Percentiles rank a stretch among this genome's conserved stretches.
Evolutionary conservation across 2,797 vertebrate species (phyloP).

Genomic region (Orestias chungarensis): DNA sequence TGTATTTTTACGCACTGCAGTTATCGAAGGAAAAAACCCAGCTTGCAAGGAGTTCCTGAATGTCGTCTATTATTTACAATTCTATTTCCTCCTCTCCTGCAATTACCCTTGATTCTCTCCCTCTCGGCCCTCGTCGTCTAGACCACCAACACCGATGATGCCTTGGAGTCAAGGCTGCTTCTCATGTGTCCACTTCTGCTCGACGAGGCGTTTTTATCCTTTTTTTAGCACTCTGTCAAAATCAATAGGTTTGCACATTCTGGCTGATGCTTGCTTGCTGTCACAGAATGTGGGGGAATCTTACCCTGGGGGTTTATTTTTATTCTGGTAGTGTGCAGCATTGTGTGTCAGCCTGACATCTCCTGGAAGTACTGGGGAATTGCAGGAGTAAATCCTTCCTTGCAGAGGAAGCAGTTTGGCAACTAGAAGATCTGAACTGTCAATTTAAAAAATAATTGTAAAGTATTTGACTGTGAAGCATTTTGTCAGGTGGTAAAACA

Average conservation of each 20-base stretch:
- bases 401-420: neutral
- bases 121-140: slow-evolving; percentile 31
- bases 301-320: slow-evolving; percentile 40
- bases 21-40: slow-evolving; percentile 23
- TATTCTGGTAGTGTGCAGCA: slow-evolving; percentile 18
- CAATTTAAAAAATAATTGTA: neutral
- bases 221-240: slow-evolving; percentile 18
- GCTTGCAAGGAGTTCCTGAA: slow-evolving; percentile 61
- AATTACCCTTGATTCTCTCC: slow-evolving; percentile 56
- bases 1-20: slow-evolving; percentile 35
- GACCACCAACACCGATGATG: slow-evolving; percentile 44
- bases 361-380: slow-evolving; percentile 54
- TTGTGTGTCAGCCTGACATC: slow-evolving; percentile 67
- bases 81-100: slow-evolving; percentile 53
- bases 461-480: neutral
- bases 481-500: neutral
- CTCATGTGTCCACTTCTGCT: slow-evolving; percentile 19
- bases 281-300: slow-evolving; percentile 41
- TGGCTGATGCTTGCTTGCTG: slow-evolving; percentile 35
- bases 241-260: slow-evolving; percentile 29
- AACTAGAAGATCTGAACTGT: neutral
- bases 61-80: slow-evolving; percentile 77
- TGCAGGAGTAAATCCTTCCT: slow-evolving; percentile 38
- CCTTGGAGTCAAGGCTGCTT: slow-evolving; percentile 18
- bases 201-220: slow-evolving; percentile 23